Evolutionary conservation across 2,113 vertebrate genomes (phyloP), one percentile per base, ranked within the genome.

Genomic region (Balaeniceps rex): DNA sequence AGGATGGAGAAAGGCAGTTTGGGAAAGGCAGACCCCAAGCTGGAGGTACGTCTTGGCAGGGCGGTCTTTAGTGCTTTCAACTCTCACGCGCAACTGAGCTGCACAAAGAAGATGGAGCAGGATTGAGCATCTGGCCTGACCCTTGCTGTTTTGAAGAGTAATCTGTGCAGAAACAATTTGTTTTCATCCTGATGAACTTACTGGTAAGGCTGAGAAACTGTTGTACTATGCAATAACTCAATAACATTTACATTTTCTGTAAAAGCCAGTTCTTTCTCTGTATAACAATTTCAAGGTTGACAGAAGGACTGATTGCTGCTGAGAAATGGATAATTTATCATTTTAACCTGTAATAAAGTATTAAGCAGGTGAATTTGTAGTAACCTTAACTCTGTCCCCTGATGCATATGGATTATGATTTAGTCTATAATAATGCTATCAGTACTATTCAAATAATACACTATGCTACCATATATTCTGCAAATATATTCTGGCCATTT

Each of bases 311-410:
- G 91, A 95, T 90, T 94, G 31, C 66, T 90, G 31, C 69, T 71
- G 51, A 88, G 47, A 95, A 95, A 94, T 69, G 25, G 87, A 61
- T 92, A 84, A 96, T 94, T 94, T 87, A 87, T 96, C 47, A 90
- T 87, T 86, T 87, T 87, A 90, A 90, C 58, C 54, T 93, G 52
- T 60, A 91, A 76, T 78, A 76, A 95, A 82, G 57, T 83, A 97
- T 93, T 97, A 93, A 96, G 66, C 51, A 87, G 79, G 82, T 95
- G 63, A 93, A 88, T 95, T 72, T 77, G 19, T 54, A 72, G 19
- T 92, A 92, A 85, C 72, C 38, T 89, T 95, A 92, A 78, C 65
- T 77, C 51, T 78, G n/a, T 79, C 69, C 21, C 34, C 52, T 9
- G 7, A 54, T 88, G 19, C 23, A 64, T 87, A 81, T 58, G 26